A percentile compares a stretch with the other conserved stretches of the same genome.
Conservation (phyloP, 1,140 invertebrate species). For the Pseudachorutes palmiensis region DNA sequence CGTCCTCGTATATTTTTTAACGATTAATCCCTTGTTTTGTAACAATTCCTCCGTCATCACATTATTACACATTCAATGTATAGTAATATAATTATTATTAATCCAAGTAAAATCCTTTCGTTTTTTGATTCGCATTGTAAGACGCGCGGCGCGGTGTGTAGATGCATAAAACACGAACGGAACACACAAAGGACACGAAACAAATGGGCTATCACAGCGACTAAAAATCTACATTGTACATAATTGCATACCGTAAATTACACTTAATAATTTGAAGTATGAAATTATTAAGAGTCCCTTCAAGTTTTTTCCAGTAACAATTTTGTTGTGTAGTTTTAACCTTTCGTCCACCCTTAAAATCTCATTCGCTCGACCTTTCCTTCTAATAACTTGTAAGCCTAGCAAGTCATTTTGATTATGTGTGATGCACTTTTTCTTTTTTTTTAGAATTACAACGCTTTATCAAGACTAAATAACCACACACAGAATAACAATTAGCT, state of each 20-base stretch:
- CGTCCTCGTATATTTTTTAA: background rate
- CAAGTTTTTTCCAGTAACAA: background rate
- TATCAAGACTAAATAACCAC: background rate
- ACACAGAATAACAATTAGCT: background rate
- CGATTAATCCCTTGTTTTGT: too few relatives aligned
- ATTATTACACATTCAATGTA: background rate
- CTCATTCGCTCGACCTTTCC: background rate
- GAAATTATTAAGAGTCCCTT: background rate
- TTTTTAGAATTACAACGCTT: background rate
- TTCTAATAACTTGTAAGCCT: background rate
- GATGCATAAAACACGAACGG: background rate
- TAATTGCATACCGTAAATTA: background rate
- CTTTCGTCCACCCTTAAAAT: background rate
- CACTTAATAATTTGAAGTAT: background rate
- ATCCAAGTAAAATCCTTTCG: too few relatives aligned
- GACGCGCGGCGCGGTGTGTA: background rate
- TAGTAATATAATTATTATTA: background rate
- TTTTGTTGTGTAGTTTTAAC: background rate
- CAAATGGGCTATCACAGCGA: background rate
- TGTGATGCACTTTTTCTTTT: background rate
- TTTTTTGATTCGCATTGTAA: background rate
- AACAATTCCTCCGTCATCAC: too few relatives aligned
- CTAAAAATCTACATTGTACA: background rate
- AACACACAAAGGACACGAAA: background rate
- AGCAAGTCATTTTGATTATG: background rate